Conservation (phyloP, 2,113 vertebrate species). For the Hippocampus barbouri region DNA sequence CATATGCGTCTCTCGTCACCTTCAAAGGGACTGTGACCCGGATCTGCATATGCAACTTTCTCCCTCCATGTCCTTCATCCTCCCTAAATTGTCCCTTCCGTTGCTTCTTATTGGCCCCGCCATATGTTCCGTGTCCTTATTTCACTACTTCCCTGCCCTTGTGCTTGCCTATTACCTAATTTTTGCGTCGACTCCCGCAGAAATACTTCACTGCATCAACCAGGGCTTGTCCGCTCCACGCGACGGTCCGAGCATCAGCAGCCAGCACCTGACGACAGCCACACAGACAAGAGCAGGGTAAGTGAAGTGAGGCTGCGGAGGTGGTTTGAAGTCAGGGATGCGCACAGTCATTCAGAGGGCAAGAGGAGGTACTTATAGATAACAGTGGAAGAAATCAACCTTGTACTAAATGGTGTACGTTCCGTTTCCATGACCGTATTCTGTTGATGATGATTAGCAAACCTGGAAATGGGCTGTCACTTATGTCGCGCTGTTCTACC, state of each 20-base stretch:
- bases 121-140: constrained; percentile 11
- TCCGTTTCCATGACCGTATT: too few relatives aligned
- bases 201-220: constrained; percentile 78
- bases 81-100: constrained; percentile 10
- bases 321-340: not conserved
- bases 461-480: too few relatives aligned
- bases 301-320: not conserved
- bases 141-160: not conserved
- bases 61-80: not conserved
- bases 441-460: too few relatives aligned
- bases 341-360: not conserved
- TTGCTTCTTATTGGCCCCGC: not conserved
- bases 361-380: not conserved
- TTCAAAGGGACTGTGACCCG: too few relatives aligned
- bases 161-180: constrained; percentile 61
- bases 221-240: constrained; percentile 66
- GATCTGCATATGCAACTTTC: not conserved
- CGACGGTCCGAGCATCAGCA: constrained; percentile 78
- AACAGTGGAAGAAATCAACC: not conserved
- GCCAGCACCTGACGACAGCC: constrained; percentile 63
- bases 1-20: not conserved
- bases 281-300: constrained; percentile 14
- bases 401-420: not conserved
- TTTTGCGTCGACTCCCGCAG: constrained; percentile 65
- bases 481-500: too few relatives aligned